These are phyloP conservation scores for Bombus huntii DNA, from an alignment of 1,140 invertebrate species.

Conservation along the genomic window DNA sequence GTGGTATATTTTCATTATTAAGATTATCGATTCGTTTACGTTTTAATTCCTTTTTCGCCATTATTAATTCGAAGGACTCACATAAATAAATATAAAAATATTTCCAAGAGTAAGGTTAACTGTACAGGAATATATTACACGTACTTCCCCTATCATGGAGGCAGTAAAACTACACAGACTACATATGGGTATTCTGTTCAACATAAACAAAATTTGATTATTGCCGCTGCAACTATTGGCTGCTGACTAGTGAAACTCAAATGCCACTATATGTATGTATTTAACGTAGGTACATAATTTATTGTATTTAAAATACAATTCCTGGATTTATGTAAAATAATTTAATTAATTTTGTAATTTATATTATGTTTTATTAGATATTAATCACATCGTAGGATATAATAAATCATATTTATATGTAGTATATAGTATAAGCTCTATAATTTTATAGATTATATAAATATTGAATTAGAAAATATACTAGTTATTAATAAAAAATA, in stretches of 20 bases:
- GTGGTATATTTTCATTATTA: constrained; percentile 49
- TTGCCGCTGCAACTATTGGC: no score
- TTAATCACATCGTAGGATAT: no score
- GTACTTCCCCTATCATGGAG: neutral
- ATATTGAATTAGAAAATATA: neutral
- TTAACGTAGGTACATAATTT: no score
- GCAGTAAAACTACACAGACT: neutral
- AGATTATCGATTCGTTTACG: constrained; percentile 67
- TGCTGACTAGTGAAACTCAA: no score
- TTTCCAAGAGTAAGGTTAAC: neutral
- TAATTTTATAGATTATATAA: neutral
- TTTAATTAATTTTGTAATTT: neutral
- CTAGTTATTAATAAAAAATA: neutral
- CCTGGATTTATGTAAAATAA: neutral
- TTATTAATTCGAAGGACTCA: constrained; percentile 23
- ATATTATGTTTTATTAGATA: neutral
- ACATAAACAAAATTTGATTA: neutral
- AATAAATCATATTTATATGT: neutral
- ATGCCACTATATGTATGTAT: no score
- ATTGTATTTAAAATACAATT: no score
- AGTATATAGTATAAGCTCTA: neutral
- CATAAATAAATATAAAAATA: neutral
- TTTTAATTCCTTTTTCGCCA: constrained; percentile 70
- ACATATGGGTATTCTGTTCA: neutral
- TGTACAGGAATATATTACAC: neutral